These are phyloP conservation scores for Euthynnus affinis DNA, from an alignment of 2,797 vertebrate genomes.

Conservation along the genomic window DNA sequence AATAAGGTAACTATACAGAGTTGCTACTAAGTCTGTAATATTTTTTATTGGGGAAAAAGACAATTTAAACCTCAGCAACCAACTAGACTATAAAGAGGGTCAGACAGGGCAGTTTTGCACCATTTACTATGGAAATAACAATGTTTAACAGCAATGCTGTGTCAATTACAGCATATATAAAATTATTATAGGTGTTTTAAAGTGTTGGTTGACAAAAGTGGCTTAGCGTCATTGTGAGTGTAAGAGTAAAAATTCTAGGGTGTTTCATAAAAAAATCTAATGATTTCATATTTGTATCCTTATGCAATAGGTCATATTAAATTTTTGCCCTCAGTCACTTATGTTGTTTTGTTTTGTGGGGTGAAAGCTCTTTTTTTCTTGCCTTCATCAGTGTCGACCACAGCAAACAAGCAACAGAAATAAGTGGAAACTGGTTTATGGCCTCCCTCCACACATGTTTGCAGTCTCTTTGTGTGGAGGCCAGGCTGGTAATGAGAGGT, in stretches of 20 bases:
- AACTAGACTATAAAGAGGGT: not conserved
- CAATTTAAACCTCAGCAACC: not conserved
- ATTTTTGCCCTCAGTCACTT: not conserved
- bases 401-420: conserved; percentile 72
- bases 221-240: too few species aligned
- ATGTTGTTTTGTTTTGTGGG: conserved; percentile 54
- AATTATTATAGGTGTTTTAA: not conserved
- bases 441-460: conserved; percentile 75
- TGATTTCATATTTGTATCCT: not conserved
- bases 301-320: conserved; percentile 1
- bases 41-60: not conserved
- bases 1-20: not conserved
- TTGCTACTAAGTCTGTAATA: too few species aligned
- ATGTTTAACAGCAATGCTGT: too few species aligned
- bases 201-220: not conserved
- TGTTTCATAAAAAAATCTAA: too few species aligned
- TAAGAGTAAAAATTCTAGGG: too few species aligned
- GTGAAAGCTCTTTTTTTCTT: conserved; percentile 19
- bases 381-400: conserved; percentile 71
- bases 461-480: conserved; percentile 71
- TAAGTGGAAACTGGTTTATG: conserved; percentile 71
- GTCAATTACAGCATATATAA: not conserved
- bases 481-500: conserved; percentile 80
- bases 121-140: too few species aligned
- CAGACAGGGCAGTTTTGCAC: not conserved